phyloP scores from a whole-genome alignment of 1,140 invertebrate genomes.

The Lordiphosa clarofinis region DNA sequence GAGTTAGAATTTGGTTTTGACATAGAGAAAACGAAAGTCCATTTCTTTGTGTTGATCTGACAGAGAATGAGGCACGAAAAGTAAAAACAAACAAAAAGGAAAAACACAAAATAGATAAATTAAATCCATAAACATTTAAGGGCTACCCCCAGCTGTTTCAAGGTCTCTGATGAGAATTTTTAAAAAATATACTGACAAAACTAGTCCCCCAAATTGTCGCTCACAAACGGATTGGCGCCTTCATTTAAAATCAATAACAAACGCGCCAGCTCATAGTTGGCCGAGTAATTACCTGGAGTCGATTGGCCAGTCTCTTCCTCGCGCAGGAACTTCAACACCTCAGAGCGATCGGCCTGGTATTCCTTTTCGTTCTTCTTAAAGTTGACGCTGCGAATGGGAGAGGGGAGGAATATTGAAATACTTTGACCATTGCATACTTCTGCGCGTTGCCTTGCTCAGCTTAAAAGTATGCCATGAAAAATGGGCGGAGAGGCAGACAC shows the following conservation, averaged over 20 bases:
- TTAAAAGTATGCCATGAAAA: conserved; percentile 59
- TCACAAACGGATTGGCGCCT: conserved; percentile 53
- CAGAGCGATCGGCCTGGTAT: conserved; percentile 92
- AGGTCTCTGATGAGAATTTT: conserved; percentile 62
- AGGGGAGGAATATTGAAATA: conserved; percentile 8
- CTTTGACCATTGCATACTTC: conserved; percentile 51
- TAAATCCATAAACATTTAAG: conserved; percentile 1
- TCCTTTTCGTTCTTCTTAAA: conserved; percentile 97
- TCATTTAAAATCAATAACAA: conserved; percentile 58
- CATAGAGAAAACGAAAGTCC: conserved; percentile 70
- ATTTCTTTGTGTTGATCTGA: conserved; percentile 62
- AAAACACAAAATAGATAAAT: conserved; percentile 12
- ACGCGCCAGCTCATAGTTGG: conserved; percentile 66
- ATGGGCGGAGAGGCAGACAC: conserved; percentile 39
- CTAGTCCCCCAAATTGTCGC: conserved; percentile 47
- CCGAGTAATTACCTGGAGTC: conserved; percentile 84
- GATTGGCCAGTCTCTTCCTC: conserved; percentile 91
- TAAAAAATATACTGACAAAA: conserved; percentile 43
- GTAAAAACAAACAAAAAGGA: conserved; percentile 28
- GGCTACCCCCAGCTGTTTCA: conserved; percentile 33
- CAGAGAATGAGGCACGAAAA: conserved; percentile 28
- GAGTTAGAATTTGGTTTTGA: conserved; percentile 61
- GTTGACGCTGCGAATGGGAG: conserved; percentile 88
- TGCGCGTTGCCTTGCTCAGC: conserved; percentile 15
- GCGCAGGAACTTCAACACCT: conserved; percentile 95